These are phyloP conservation scores for Cladopsammia gracilis DNA, from an alignment of 64 coral and sea anemone species.

Conservation along the genomic window DNA sequence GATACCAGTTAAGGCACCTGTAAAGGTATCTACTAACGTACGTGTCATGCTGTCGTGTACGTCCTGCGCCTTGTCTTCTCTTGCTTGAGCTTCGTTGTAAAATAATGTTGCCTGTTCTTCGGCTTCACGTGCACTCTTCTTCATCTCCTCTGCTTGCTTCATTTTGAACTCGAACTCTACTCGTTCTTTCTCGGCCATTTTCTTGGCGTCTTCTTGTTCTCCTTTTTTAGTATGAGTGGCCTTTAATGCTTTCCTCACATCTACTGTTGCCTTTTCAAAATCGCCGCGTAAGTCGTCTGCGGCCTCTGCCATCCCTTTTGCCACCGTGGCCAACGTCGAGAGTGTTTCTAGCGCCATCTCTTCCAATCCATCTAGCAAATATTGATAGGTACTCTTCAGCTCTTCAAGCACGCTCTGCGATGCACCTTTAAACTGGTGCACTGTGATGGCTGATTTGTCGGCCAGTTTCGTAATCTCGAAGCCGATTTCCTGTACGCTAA, in stretches of 20 bases:
- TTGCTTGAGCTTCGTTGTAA: constrained; percentile 29
- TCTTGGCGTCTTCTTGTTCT: neutral
- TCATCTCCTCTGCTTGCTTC: constrained; percentile 11
- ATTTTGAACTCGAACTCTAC: constrained; percentile 32
- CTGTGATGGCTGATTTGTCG: constrained; percentile 53
- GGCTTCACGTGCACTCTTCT: constrained; percentile 32
- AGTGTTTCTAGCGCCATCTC: constrained; percentile 58
- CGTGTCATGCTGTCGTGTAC: neutral
- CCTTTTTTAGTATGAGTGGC: constrained; percentile 51
- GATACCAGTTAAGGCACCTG: neutral
- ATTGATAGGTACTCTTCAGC: constrained; percentile 24
- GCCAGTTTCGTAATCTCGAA: constrained; percentile 67
- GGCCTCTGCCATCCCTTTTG: constrained; percentile 18
- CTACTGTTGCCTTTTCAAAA: constrained; percentile 30
- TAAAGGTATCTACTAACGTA: neutral
- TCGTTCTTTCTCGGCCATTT: constrained; percentile 12
- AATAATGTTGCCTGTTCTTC: neutral
- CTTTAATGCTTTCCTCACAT: constrained; percentile 42
- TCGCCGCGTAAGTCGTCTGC: constrained; percentile 49
- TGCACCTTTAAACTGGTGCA: constrained; percentile 40
- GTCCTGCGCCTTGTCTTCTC: constrained; percentile 44
- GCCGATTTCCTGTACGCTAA: constrained; percentile 62
- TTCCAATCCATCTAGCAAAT: constrained; percentile 61
- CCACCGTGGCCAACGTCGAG: neutral
- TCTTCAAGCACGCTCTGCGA: constrained; percentile 28